phyloP scores from a whole-genome alignment of 2,113 vertebrate genomes.

The Recurvirostra avosetta region DNA sequence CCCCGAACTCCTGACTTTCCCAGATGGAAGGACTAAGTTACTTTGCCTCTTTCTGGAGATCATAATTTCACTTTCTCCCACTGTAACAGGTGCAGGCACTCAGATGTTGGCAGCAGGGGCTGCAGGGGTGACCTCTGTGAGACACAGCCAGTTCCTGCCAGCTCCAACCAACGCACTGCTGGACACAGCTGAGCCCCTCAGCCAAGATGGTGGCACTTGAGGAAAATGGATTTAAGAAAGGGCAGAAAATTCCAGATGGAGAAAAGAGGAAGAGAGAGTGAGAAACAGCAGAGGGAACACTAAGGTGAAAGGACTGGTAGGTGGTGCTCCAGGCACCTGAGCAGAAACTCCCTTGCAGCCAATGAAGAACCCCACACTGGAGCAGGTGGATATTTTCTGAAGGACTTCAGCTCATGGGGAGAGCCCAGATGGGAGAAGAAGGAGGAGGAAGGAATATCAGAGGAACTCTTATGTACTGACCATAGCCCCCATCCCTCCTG shows the following conservation, averaged over 20 bases:
- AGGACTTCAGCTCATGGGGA: not conserved
- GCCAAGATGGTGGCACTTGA: not conserved
- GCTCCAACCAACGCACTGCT: not conserved
- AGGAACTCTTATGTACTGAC: fast-evolving
- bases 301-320: not conserved
- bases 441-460: not conserved
- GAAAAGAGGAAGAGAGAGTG: not conserved
- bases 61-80: not conserved
- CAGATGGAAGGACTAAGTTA: not conserved
- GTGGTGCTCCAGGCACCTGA: not conserved
- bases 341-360: not conserved
- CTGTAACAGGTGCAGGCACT: fast-evolving
- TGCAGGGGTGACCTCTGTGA: not conserved
- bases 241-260: not conserved
- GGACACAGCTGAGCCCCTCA: not conserved
- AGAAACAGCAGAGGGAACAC: not conserved
- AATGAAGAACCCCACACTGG: not conserved
- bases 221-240: not conserved
- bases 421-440: not conserved
- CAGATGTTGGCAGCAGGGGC: not conserved
- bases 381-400: not conserved
- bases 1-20: not conserved
- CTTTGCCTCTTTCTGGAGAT: not conserved
- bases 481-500: fast-evolving
- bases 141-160: not conserved